These are phyloP conservation scores for Rhinichthys osculus DNA, from an alignment of 2,797 vertebrate species.

Conservation along the genomic window DNA sequence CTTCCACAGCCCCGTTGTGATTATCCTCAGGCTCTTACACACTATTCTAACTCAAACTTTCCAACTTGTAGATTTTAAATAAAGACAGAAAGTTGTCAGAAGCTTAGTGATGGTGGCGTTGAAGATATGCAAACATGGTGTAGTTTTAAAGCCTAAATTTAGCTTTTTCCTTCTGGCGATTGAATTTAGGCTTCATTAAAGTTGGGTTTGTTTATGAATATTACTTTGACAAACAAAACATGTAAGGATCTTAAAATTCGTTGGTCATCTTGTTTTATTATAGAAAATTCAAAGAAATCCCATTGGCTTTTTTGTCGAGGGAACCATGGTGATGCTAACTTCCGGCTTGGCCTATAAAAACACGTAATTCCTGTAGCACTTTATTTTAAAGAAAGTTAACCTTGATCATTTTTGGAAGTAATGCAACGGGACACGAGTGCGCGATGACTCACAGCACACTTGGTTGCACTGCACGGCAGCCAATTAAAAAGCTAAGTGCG, in stretches of 20 bases:
- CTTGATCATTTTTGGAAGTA: not conserved
- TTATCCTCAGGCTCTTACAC: not conserved
- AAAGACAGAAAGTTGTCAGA: not conserved
- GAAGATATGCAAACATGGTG: not conserved
- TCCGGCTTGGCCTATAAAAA: not conserved
- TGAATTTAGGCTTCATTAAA: not conserved
- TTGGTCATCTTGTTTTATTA: not conserved
- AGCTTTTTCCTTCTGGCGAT: not conserved
- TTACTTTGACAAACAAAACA: not conserved
- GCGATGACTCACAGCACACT: not conserved
- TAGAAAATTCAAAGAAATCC: not conserved
- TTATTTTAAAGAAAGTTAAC: not conserved
- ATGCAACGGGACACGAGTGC: not conserved
- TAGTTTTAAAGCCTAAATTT: not conserved
- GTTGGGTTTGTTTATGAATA: not conserved
- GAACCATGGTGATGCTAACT: not conserved
- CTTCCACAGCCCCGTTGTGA: not conserved
- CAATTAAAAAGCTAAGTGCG: constrained; percentile 67
- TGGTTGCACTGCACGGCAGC: constrained; percentile 49
- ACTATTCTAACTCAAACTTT: not conserved
- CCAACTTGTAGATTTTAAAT: not conserved
- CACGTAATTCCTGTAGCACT: not conserved
- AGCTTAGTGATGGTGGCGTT: not conserved
- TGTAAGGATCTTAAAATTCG: not conserved
- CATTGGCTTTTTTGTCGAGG: not conserved